Evolutionary conservation across 2,113 vertebrate species (phyloP).

Genomic region (Grammomys dolichurus): DNA sequence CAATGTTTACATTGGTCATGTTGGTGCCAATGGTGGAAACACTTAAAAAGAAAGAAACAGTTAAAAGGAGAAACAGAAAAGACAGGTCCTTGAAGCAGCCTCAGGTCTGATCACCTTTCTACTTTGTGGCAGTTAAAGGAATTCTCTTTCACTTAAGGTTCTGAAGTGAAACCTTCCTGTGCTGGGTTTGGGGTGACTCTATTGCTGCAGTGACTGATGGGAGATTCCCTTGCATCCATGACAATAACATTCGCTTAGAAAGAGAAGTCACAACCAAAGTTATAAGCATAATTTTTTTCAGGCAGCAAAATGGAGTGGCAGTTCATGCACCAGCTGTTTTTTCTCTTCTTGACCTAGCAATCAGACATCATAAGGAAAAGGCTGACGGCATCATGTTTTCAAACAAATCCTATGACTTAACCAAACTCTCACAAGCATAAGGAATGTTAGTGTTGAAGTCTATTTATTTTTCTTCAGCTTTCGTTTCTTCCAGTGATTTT

Average conservation of each 20-base stretch:
- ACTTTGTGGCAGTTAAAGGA: fast-evolving
- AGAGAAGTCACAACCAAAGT: background rate
- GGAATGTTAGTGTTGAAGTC: background rate
- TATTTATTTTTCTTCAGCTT: background rate
- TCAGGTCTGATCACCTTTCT: background rate
- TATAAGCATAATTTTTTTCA: background rate
- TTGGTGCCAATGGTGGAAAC: background rate
- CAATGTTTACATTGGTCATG: background rate
- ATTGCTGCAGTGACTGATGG: background rate
- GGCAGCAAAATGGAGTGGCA: background rate
- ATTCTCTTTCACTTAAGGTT: background rate
- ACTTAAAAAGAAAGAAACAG: background rate
- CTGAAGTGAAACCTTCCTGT: background rate
- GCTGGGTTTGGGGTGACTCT: background rate
- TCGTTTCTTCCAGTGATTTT: conserved; percentile 26
- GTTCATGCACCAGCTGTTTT: background rate
- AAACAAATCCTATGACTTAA: conserved; percentile 33
- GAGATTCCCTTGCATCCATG: background rate
- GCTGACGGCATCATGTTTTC: conserved; percentile 5
- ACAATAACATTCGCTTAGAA: background rate
- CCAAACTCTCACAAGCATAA: background rate
- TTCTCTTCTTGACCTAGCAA: background rate
- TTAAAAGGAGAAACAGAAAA: background rate
- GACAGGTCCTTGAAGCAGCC: background rate
- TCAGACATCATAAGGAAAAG: background rate